These are phyloP conservation scores for Heterotilapia buettikoferi DNA, from an alignment of 2,113 vertebrate species.

Conservation along the genomic window DNA sequence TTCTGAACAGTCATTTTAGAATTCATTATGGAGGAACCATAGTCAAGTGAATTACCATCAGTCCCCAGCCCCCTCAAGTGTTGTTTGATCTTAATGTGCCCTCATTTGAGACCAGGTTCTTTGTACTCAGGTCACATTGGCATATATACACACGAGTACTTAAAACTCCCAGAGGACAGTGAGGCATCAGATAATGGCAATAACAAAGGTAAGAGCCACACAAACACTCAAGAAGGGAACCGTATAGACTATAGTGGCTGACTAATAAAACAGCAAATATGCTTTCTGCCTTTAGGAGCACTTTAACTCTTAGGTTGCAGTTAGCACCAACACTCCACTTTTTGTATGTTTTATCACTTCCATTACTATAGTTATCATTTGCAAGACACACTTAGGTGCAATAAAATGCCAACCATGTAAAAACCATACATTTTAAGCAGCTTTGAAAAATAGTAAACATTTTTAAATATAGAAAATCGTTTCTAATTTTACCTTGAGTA, in stretches of 20 bases:
- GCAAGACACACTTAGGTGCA: background rate
- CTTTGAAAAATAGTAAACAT: background rate
- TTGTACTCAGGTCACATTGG: background rate
- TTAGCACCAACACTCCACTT: background rate
- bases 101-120: conserved; percentile 1
- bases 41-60: conserved; percentile 14
- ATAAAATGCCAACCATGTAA: background rate
- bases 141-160: background rate
- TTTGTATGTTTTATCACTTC: background rate
- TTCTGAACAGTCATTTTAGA: conserved; percentile 4
- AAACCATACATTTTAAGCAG: background rate
- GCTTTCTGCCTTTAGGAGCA: background rate
- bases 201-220: background rate
- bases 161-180: background rate
- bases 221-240: background rate
- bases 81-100: conserved; percentile 23
- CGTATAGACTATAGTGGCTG: background rate
- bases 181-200: background rate
- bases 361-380: background rate
- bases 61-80: background rate
- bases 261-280: background rate
- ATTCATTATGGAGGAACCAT: conserved; percentile 9
- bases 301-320: background rate
- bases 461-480: background rate
- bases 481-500: background rate